These are phyloP conservation scores for Polypterus bichir DNA, from an alignment of 2,113 vertebrate species.

Conservation along the genomic window DNA sequence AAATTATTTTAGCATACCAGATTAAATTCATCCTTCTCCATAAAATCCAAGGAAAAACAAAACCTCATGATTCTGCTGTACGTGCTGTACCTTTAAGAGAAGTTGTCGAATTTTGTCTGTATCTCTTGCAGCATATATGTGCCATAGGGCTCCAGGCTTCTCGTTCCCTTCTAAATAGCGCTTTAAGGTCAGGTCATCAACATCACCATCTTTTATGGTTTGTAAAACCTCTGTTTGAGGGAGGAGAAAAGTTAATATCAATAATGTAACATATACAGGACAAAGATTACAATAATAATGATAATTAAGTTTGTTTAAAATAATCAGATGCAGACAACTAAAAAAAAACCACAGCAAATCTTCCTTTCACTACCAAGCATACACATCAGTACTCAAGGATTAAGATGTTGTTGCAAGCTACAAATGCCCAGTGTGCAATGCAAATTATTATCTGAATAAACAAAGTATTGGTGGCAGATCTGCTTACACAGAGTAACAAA, in stretches of 20 bases:
- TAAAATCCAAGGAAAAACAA: neutral
- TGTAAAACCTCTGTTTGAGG: constrained; percentile 50
- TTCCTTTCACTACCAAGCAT: no score
- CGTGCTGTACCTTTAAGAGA: constrained; percentile 50
- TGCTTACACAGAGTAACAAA: no score
- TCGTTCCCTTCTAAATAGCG: constrained; percentile 53
- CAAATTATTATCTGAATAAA: no score
- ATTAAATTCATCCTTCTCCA: fast-evolving
- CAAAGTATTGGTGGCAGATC: no score
- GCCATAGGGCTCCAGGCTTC: constrained; percentile 62
- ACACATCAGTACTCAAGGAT: no score
- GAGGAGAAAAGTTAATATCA: neutral
- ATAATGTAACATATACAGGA: neutral
- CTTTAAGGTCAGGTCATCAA: constrained; percentile 58
- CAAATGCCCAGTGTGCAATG: no score
- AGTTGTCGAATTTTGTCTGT: constrained; percentile 62
- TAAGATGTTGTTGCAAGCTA: no score
- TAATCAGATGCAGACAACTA: no score
- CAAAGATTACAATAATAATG: neutral
- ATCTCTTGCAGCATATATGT: constrained; percentile 65
- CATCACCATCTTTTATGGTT: constrained; percentile 61
- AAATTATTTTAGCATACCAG: neutral
- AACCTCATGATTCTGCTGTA: neutral
- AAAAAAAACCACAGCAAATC: no score
- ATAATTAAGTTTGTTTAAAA: no score